Conservation (phyloP, 1,140 invertebrate genomes). For the Lordiphosa collinella region DNA sequence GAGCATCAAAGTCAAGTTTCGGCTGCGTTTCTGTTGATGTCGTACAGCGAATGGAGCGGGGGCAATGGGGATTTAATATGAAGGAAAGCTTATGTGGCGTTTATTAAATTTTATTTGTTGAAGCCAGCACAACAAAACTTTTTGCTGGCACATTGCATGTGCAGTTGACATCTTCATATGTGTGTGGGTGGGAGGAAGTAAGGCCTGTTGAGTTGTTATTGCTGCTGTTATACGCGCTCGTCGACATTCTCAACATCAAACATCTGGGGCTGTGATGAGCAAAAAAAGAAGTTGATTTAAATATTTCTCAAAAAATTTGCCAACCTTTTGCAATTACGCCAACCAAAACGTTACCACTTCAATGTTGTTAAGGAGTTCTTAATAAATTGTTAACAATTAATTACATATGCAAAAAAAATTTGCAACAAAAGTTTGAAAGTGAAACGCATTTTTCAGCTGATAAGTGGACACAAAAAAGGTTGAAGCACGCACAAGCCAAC, state of each 20-base stretch:
- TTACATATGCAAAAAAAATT: constrained; percentile 42
- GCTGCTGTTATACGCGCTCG: background rate
- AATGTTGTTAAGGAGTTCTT: constrained; percentile 26
- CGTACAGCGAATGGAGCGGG: constrained; percentile 3
- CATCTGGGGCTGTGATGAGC: constrained; percentile 14
- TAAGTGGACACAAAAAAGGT: constrained; percentile 28
- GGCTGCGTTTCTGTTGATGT: constrained; percentile 38
- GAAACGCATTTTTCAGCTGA: constrained; percentile 63
- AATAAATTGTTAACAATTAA: constrained; percentile 59
- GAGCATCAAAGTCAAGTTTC: constrained; percentile 56
- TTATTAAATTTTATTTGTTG: constrained; percentile 72
- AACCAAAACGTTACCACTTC: background rate
- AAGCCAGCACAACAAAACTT: constrained; percentile 43
- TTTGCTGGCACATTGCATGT: constrained; percentile 57
- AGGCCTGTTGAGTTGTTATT: constrained; percentile 2
- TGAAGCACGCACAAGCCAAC: constrained; percentile 5
- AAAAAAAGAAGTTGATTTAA: constrained; percentile 11
- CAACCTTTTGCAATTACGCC: no score
- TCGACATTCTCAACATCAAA: constrained; percentile 8
- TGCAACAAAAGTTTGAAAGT: constrained; percentile 9
- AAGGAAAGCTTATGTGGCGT: constrained; percentile 55
- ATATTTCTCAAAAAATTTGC: constrained; percentile 1
- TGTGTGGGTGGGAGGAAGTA: background rate
- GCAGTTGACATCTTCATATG: constrained; percentile 72
- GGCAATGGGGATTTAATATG: constrained; percentile 46